Conservation (phyloP, 1,140 invertebrate species). For the Hyles euphorbiae region DNA sequence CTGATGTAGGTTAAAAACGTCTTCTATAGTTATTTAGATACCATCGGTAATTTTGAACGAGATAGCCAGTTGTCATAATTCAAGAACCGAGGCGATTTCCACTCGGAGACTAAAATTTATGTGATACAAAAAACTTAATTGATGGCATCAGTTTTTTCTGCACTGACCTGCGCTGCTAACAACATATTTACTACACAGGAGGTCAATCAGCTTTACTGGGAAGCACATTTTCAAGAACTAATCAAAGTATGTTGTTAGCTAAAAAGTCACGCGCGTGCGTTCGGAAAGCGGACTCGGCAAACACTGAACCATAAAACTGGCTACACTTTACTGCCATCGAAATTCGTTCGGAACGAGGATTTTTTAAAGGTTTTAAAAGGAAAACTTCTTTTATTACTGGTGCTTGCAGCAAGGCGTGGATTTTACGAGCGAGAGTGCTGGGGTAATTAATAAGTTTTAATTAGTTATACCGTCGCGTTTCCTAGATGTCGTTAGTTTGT, state of each 20-base stretch:
- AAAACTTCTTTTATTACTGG: slow-evolving; percentile 57
- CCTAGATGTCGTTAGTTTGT: slow-evolving; percentile 1
- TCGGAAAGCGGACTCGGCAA: slow-evolving; percentile 22
- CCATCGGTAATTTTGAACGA: no score
- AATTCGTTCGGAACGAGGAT: slow-evolving; percentile 40
- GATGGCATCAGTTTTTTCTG: no score
- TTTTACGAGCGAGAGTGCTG: slow-evolving; percentile 46
- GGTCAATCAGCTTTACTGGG: slow-evolving; percentile 12
- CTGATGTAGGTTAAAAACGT: no score
- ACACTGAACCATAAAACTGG: slow-evolving; percentile 31
- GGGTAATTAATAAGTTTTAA: slow-evolving; percentile 65
- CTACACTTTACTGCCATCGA: slow-evolving; percentile 46
- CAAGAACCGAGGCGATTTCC: no score
- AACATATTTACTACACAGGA: background rate
- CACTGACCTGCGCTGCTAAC: no score
- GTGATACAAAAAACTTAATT: no score
- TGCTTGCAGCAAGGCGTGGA: slow-evolving; percentile 36
- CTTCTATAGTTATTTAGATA: no score
- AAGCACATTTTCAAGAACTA: slow-evolving; percentile 44
- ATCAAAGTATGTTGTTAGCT: slow-evolving; percentile 45
- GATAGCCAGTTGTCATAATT: no score
- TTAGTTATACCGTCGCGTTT: slow-evolving; percentile 26
- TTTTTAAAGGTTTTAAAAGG: slow-evolving; percentile 55
- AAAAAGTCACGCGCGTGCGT: slow-evolving; percentile 51
- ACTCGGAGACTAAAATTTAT: no score